phyloP scores from a whole-genome alignment of 2,888 invertebrate genomes.

The Diloba caeruleocephala region DNA sequence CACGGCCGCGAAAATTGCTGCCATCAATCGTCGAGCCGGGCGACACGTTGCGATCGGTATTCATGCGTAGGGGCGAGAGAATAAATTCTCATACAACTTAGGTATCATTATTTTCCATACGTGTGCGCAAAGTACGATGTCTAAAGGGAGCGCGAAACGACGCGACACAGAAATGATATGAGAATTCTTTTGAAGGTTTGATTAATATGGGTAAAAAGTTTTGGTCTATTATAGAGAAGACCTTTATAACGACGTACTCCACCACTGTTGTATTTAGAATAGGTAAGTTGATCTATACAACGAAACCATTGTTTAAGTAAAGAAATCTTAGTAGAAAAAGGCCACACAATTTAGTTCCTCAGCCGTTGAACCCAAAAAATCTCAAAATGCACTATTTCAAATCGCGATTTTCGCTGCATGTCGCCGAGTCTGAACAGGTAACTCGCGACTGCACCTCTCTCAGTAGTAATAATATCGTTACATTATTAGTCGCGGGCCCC shows the following conservation, averaged over 20 bases:
- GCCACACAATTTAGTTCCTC: conserved; percentile 14
- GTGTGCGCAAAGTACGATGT: conserved; percentile 23
- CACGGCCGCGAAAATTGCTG: conserved; percentile 71
- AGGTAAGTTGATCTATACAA: too few relatives aligned
- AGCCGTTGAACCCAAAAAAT: neutral
- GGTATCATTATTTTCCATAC: conserved; percentile 52
- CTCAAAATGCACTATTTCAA: neutral
- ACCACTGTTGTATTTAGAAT: too few relatives aligned
- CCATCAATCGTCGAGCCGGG: conserved; percentile 69
- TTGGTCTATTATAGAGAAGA: neutral
- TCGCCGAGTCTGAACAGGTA: conserved; percentile 29
- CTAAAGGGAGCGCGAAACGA: conserved; percentile 1
- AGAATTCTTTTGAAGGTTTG: conserved; percentile 7
- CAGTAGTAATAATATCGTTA: conserved; percentile 33
- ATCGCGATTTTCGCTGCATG: conserved; percentile 3
- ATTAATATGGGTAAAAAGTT: neutral
- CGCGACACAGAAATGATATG: conserved; percentile 1
- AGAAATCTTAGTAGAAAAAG: neutral
- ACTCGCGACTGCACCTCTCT: conserved; percentile 31
- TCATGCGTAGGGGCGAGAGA: conserved; percentile 54
- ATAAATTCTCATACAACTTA: conserved; percentile 55
- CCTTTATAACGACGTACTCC: too few relatives aligned
- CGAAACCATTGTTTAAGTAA: conserved; percentile 2
- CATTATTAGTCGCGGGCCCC: conserved; percentile 45
- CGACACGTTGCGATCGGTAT: conserved; percentile 65